Base-by-base conservation (phyloP, 2,888 invertebrate genomes). In the Willowsia nigromaculata region DNA sequence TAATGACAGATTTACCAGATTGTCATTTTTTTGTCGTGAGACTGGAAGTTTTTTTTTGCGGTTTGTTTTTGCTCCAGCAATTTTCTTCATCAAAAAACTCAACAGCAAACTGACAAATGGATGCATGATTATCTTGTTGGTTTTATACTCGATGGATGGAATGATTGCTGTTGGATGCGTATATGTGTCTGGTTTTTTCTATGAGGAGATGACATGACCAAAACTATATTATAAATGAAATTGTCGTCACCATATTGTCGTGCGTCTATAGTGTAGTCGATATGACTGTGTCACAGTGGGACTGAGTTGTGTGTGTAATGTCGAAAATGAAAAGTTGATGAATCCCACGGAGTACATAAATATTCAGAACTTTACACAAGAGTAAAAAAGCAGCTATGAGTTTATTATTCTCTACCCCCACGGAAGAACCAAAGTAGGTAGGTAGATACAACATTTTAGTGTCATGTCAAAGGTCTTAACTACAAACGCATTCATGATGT, bases 401-500 rank as follows among this genome's bases (percentile, higher is more conserved):
- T 1, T 5, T 50, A 18, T n/a, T 18, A 50, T 18, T 18, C 50
- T 18, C 50, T 50, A 50, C 18, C 50, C 50, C 18, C 74, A 74
- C 47, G 47, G 37, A 43, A 59, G 74, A 59, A 59, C 74, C 40
- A 43, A 85, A 76, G 78, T 71, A 56, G 85, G 76, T 76, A 76
- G 78, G 78, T 30, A 53, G 53, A 22, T 81, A 81, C 40, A 59
- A 81, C 62, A 62, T 81, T 30, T 50, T 62, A 25, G 56, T 80
- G 80, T 47, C 86, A 68, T 87, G 87, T 87, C 87, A 87, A 87
- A 87, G 87, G 87, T 87, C 87, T 74, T n/a, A n/a, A 71, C 53
- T 15, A 15, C 56, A 59, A 59, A 74, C 59, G 27, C 30, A 50
- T 78, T 78, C 18, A 53, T 78, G 30, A 78, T 74, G 71, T 71